A percentile compares a stretch with the other conserved stretches of the same genome.
Evolutionary conservation across 2,888 invertebrate species (phyloP).

Genomic region (Hoplodrina ambigua): DNA sequence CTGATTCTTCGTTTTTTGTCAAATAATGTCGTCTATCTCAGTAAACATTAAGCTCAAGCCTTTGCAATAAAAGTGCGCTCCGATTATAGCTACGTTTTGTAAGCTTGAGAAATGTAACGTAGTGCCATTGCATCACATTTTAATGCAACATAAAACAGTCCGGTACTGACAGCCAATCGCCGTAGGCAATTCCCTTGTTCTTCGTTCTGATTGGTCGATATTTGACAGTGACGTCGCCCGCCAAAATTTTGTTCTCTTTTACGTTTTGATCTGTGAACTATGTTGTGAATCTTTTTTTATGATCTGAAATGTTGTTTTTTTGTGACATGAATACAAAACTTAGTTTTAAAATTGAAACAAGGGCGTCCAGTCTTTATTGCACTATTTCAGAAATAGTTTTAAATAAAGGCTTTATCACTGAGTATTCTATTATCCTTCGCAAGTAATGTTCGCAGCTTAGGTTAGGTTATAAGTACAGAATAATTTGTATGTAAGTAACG

Average conservation of each 20-base stretch:
- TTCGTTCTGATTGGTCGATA: constrained; percentile 74
- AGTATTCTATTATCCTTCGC: constrained; percentile 67
- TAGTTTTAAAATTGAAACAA: constrained; percentile 33
- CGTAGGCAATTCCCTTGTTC: constrained; percentile 66
- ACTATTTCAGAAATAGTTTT: constrained; percentile 87
- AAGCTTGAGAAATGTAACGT: constrained; percentile 62
- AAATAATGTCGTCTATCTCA: constrained; percentile 32
- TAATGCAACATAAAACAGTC: constrained; percentile 61
- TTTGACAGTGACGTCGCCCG: constrained; percentile 75
- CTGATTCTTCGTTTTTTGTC: background rate
- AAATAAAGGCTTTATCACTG: constrained; percentile 78
- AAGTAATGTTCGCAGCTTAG: constrained; percentile 75
- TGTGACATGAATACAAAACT: constrained; percentile 22
- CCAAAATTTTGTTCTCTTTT: constrained; percentile 68
- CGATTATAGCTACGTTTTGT: constrained; percentile 57
- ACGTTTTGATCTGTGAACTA: constrained; percentile 61
- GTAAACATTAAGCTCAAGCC: constrained; percentile 35
- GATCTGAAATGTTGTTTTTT: constrained; percentile 18
- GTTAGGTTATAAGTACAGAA: constrained; percentile 83
- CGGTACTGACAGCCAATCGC: constrained; percentile 72
- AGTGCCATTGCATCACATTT: constrained; percentile 79
- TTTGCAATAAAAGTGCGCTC: constrained; percentile 48
- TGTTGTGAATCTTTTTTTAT: constrained; percentile 66
- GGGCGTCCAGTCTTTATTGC: constrained; percentile 82
- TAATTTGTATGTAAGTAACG: constrained; percentile 71